Base-by-base conservation (phyloP, 2,888 invertebrate species). In the Apodemia duryi region DNA sequence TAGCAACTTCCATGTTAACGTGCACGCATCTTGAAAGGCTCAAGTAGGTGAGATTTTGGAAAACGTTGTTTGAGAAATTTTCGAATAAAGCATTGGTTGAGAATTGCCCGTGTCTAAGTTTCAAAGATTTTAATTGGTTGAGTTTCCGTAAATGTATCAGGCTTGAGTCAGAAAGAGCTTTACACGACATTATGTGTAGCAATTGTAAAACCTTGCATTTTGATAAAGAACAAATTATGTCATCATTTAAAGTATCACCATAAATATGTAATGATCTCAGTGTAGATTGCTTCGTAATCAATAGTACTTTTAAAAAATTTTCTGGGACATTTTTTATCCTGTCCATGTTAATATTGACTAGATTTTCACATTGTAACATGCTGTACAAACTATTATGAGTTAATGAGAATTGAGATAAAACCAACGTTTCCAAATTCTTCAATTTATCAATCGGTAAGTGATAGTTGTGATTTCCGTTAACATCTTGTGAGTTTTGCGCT, bases 241-340 rank as follows among this genome's bases (percentile, higher is more conserved):
- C 90, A 80, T 92, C 92, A 76, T 92, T 91, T 64, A 92, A 76
- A 60, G 92, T 92, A 68, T 92, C 92, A 54, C 92, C 92, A 76
- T 92, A 92, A 69, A 92, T 91, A 69, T 91, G 82, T 68, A 92
- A 78, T 66, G 92, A 90, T 77, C 83, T 77, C 61, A 92, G 74
- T 54, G 85, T 83, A 6, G 80, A 77, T 74, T 88, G 86, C 75
- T 92, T 92, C 6, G 83, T 86, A 71, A 77, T 79, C 54, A 92
- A 75, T 67, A 92, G 81, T 69, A 89, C 86, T 78, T 91, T 90
- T 64, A 92, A 76, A 71, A 92, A 92, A 69, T 90, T 88, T 65
- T 86, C 84, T 7, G 92, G 92, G 69, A 92, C 91, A 75, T 92
- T 92, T 72, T 92, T 92, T 92, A 92, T 92, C 74, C 92, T 92